These are phyloP conservation scores for Drosophila kambysellisi DNA, from an alignment of 2,888 invertebrate genomes.

Conservation along the genomic window DNA sequence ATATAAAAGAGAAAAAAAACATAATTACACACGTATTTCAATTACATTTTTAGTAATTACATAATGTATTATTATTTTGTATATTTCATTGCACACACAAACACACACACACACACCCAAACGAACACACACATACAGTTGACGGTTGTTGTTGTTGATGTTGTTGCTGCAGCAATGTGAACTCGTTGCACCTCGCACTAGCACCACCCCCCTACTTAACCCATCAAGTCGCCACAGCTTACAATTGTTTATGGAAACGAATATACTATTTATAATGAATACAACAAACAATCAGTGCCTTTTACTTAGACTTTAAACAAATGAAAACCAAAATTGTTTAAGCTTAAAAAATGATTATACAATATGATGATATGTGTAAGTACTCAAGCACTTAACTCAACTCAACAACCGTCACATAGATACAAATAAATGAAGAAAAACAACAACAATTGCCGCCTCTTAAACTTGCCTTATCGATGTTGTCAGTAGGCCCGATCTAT, in stretches of 20 bases:
- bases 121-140: conserved; percentile 28
- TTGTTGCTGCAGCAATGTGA: conserved; percentile 58
- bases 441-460: conserved; percentile 65
- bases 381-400: conserved; percentile 21
- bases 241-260: conserved; percentile 41
- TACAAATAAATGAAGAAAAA: conserved; percentile 24
- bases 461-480: conserved; percentile 68
- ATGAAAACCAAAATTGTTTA: conserved; percentile 45
- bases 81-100: conserved; percentile 58
- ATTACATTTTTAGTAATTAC: conserved; percentile 76
- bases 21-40: conserved; percentile 60
- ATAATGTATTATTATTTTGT: conserved; percentile 76
- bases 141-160: conserved; percentile 66
- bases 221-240: conserved; percentile 14
- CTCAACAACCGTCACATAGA: conserved; percentile 55
- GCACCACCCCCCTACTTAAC: conserved; percentile 8
- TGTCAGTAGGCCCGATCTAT: conserved; percentile 27
- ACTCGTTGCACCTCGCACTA: conserved; percentile 75
- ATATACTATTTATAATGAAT: conserved; percentile 24
- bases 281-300: conserved; percentile 66
- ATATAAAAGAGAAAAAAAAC: conserved; percentile 30
- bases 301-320: conserved; percentile 71
- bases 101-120: conserved; percentile 14
- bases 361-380: conserved; percentile 33
- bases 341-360: conserved; percentile 36